Evolutionary conservation across 1,140 invertebrate species (phyloP).

Genomic region (Calycopis cecrops): DNA sequence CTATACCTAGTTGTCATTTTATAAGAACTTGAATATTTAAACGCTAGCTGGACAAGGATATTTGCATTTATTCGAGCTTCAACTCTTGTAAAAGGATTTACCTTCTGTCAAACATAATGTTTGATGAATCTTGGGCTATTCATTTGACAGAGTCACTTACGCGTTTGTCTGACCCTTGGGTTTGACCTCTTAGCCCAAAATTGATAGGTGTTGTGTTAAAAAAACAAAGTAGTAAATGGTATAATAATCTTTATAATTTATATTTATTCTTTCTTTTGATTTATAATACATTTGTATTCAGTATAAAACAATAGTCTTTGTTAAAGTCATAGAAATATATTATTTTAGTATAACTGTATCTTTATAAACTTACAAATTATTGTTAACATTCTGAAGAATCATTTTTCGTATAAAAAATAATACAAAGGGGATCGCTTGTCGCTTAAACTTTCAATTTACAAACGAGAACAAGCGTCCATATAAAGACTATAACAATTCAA

Average conservation of each 20-base stretch:
- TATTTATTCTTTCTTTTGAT: slow-evolving; percentile 61
- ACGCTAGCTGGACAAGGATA: too few species aligned
- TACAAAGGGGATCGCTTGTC: slow-evolving; percentile 52
- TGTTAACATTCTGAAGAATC: slow-evolving; percentile 72
- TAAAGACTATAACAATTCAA: slow-evolving; percentile 70
- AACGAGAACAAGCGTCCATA: slow-evolving; percentile 31
- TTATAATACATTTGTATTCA: slow-evolving; percentile 71
- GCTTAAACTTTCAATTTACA: slow-evolving; percentile 15
- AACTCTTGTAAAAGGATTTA: too few species aligned
- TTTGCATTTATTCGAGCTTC: too few species aligned
- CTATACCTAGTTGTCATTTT: too few species aligned
- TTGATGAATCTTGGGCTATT: too few species aligned
- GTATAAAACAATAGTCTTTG: slow-evolving; percentile 74
- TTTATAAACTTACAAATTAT: slow-evolving; percentile 73
- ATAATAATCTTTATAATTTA: slow-evolving; percentile 75
- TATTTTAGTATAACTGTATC: slow-evolving; percentile 73
- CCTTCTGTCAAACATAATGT: too few species aligned
- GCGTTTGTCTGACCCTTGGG: too few species aligned
- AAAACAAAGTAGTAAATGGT: slow-evolving; percentile 58
- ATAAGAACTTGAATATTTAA: too few species aligned
- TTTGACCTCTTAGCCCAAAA: too few species aligned
- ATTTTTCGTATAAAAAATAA: slow-evolving; percentile 71
- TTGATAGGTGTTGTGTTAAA: slow-evolving; percentile 29
- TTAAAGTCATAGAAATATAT: slow-evolving; percentile 74
- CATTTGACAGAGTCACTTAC: too few species aligned